phyloP scores from a whole-genome alignment of 2,113 vertebrate genomes.

The Dinomys branickii region DNA sequence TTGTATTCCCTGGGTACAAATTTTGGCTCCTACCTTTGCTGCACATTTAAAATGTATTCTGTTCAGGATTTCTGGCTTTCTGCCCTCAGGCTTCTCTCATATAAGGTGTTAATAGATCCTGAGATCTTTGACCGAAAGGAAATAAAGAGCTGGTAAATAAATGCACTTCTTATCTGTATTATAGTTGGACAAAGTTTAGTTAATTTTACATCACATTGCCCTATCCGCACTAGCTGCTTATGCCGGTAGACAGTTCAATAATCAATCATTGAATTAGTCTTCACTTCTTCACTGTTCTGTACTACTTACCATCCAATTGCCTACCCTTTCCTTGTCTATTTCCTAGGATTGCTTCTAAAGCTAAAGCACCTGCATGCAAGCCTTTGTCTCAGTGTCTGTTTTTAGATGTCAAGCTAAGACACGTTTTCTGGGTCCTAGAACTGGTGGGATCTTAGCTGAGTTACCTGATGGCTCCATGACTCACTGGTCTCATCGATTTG shows the following conservation, averaged over 20 bases:
- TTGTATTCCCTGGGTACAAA: not conserved
- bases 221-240: not conserved
- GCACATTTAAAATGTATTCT: not conserved
- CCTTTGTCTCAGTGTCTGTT: not conserved
- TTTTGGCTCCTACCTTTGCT: not conserved
- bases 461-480: not conserved
- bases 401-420: not conserved
- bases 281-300: not conserved
- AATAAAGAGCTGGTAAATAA: not conserved
- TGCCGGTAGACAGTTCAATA: not conserved
- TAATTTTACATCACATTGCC: not conserved
- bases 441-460: not conserved
- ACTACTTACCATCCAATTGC: not conserved
- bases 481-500: not conserved
- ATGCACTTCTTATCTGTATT: not conserved
- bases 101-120: not conserved
- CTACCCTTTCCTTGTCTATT: not conserved
- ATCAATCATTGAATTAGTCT: not conserved
- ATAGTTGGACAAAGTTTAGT: not conserved
- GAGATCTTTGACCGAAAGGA: not conserved
- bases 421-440: not conserved
- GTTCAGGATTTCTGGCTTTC: not conserved
- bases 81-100: not conserved
- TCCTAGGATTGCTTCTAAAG: not conserved
- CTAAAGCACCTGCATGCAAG: not conserved